These are phyloP conservation scores for Sarcophaga variegata DNA, from an alignment of 2,888 invertebrate species.

Conservation along the genomic window DNA sequence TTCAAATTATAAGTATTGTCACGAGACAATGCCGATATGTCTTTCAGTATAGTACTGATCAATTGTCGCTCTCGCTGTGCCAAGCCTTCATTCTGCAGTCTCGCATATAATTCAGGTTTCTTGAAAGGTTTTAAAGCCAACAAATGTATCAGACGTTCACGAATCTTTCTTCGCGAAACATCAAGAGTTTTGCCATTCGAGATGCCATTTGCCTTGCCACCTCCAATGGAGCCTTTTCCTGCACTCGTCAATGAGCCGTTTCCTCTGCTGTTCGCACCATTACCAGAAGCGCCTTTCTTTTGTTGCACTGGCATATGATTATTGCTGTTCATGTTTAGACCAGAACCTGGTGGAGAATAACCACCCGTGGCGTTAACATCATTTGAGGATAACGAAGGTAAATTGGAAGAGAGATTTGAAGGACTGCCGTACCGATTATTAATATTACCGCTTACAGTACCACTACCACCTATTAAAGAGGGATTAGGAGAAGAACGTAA, in stretches of 20 bases:
- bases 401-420: conserved; percentile 66
- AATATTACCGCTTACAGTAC: conserved; percentile 73
- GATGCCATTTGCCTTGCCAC: conserved; percentile 54
- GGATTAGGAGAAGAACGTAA: conserved; percentile 77
- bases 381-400: conserved; percentile 52
- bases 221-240: conserved; percentile 60
- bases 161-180: conserved; percentile 83
- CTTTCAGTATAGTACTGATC: conserved; percentile 90
- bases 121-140: conserved; percentile 96
- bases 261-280: conserved; percentile 41
- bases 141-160: conserved; percentile 96
- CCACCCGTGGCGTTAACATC: conserved; percentile 68
- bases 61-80: conserved; percentile 90
- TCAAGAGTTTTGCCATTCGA: conserved; percentile 76
- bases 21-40: conserved; percentile 88
- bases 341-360: conserved; percentile 67
- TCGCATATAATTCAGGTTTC: conserved; percentile 93
- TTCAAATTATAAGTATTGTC: conserved; percentile 95
- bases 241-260: conserved; percentile 15
- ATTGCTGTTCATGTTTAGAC: conserved; percentile 47
- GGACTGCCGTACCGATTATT: conserved; percentile 72
- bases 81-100: conserved; percentile 93
- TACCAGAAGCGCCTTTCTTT: conserved; percentile 56
- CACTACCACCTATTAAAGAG: conserved; percentile 76
- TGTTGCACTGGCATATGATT: conserved; percentile 40